phyloP scores from a whole-genome alignment of 2,797 vertebrate genomes.

The Leptoclinus maculatus region DNA sequence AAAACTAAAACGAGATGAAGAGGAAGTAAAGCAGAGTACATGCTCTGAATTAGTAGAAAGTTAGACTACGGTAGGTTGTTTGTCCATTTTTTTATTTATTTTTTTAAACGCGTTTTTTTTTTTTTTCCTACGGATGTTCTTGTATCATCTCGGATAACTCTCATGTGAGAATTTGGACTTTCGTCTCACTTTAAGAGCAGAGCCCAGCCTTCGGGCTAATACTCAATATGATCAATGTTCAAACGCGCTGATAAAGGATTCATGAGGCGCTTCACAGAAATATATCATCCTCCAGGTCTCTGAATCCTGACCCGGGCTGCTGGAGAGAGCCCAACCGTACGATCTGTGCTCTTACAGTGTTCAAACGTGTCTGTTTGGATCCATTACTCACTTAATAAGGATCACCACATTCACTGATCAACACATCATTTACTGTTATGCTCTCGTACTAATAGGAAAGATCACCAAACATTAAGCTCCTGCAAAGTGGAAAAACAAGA shows the following conservation, averaged over 20 bases:
- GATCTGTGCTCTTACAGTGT: slow-evolving; percentile 54
- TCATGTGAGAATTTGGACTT: slow-evolving; percentile 56
- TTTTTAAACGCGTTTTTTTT: slow-evolving; percentile 30
- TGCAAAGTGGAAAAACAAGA: neutral
- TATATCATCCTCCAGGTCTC: slow-evolving; percentile 53
- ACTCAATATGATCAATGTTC: slow-evolving; percentile 76
- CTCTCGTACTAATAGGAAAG: neutral
- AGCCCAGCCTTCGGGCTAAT: slow-evolving; percentile 67
- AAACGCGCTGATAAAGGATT: slow-evolving; percentile 75
- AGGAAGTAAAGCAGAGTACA: slow-evolving; percentile 10
- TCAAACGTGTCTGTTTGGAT: slow-evolving; percentile 59
- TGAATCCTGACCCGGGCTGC: slow-evolving; percentile 60
- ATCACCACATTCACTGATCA: slow-evolving; percentile 28
- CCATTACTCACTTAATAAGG: slow-evolving; percentile 63
- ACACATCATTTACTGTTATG: neutral
- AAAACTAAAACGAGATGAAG: slow-evolving; percentile 1
- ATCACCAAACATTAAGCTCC: neutral
- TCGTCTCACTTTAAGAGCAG: slow-evolving; percentile 46
- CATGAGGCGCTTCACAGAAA: slow-evolving; percentile 72
- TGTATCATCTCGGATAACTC: slow-evolving; percentile 13
- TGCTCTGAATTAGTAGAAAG: slow-evolving; percentile 24
- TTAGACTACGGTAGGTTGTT: neutral
- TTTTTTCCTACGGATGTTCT: slow-evolving; percentile 32
- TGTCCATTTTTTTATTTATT: slow-evolving; percentile 24
- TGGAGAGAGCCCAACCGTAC: slow-evolving; percentile 38